A percentile compares a stretch with the other conserved stretches of the same genome.
Conservation (phyloP, 2,113 vertebrate genomes). For the Elgaria multicarinata region DNA sequence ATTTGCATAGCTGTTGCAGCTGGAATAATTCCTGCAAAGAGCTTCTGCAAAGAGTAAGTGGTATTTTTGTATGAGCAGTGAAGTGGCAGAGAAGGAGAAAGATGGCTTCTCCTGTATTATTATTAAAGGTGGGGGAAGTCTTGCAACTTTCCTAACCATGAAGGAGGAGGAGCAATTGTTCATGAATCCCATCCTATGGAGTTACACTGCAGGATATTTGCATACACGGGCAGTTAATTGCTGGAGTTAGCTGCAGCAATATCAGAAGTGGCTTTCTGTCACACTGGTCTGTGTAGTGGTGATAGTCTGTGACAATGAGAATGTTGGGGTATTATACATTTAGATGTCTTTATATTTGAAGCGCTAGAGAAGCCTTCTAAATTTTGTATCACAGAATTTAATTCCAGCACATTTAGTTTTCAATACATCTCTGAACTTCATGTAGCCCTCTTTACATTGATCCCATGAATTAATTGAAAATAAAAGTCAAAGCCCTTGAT, state of each 20-base stretch:
- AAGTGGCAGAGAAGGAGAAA: not conserved
- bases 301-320: too few relatives aligned
- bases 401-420: not conserved
- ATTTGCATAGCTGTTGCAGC: not conserved
- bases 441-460: not conserved
- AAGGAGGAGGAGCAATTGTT: not conserved
- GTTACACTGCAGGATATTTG: not conserved
- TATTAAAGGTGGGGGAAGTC: too few relatives aligned
- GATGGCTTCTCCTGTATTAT: not conserved
- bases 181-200: not conserved
- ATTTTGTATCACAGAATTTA: not conserved
- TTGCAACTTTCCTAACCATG: not conserved
- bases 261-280: not conserved
- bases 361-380: not conserved
- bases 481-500: conserved; percentile 9
- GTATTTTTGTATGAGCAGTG: not conserved
- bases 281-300: too few relatives aligned
- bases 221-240: not conserved
- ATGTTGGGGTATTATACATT: not conserved
- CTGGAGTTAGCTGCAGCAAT: not conserved
- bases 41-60: not conserved
- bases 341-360: not conserved
- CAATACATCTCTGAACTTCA: not conserved
- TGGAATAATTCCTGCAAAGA: not conserved
- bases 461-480: not conserved